A percentile compares a stretch with the other conserved stretches of the same genome.
Conservation (phyloP, 2,113 vertebrate genomes). For the Alethe diademata region DNA sequence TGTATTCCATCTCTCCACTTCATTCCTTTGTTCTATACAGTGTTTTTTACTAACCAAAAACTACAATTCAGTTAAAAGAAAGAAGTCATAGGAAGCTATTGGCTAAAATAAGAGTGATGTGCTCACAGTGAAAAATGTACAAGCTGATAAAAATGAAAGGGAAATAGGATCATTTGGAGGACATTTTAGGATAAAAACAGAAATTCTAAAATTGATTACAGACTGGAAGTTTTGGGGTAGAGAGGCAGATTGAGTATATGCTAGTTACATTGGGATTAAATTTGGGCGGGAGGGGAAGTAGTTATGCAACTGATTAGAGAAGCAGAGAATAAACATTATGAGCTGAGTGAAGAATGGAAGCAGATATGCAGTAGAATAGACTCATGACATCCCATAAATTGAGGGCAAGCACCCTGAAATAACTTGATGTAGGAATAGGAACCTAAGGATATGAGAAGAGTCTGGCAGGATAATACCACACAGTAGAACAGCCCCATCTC, state of each 20-base stretch:
- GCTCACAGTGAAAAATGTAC: not conserved
- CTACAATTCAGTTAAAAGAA: not conserved
- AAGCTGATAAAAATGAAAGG: not conserved
- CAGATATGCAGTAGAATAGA: not conserved
- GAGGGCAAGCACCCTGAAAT: not conserved
- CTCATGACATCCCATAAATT: not conserved
- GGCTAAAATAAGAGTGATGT: not conserved
- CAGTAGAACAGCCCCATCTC: not conserved
- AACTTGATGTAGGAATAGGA: not conserved
- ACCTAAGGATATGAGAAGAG: not conserved
- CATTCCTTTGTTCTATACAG: not conserved
- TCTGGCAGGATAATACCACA: not conserved
- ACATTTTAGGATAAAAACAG: not conserved
- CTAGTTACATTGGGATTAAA: not conserved
- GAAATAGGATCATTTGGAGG: not conserved
- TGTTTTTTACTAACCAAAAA: not conserved
- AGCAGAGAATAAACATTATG: not conserved
- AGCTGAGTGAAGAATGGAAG: not conserved
- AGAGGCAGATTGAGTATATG: not conserved
- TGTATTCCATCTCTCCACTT: not conserved
- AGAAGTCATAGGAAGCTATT: not conserved
- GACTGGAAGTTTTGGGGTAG: not conserved
- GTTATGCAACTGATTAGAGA: not conserved
- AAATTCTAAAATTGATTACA: not conserved
- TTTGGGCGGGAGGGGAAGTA: not conserved